A percentile compares a stretch with the other conserved stretches of the same genome.
Conservation (phyloP, 2,113 vertebrate genomes). For the Heptranchias perlo region DNA sequence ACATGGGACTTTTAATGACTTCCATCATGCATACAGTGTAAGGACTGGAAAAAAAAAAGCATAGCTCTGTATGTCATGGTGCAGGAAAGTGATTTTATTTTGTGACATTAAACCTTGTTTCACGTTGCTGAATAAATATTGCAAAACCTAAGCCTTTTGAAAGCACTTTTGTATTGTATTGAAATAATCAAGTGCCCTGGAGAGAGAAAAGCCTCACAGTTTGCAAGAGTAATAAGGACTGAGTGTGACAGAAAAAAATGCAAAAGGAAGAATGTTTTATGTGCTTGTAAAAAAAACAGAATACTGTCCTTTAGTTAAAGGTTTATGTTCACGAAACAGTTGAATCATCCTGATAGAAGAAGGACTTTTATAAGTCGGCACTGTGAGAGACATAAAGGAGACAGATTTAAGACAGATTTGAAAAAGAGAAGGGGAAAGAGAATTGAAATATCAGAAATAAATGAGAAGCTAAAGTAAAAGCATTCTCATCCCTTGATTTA, state of each 20-base stretch:
- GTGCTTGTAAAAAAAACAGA: not conserved
- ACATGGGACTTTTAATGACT: not conserved
- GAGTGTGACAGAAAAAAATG: not conserved
- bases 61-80: not conserved
- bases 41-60: not conserved
- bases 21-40: not conserved
- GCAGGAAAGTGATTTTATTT: not conserved
- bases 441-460: not conserved
- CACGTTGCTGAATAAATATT: not conserved
- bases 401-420: not conserved
- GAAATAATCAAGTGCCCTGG: not conserved
- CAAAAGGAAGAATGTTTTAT: not conserved
- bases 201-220: not conserved
- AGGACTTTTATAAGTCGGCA: not conserved
- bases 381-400: not conserved
- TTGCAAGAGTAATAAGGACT: not conserved
- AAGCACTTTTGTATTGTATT: not conserved
- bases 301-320: not conserved
- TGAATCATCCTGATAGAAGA: constrained; percentile 12
- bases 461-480: not conserved
- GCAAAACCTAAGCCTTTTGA: not conserved
- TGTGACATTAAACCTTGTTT: not conserved
- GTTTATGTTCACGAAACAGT: not conserved
- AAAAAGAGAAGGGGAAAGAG: not conserved
- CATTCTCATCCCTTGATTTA: not conserved